Evolutionary conservation across 2,888 invertebrate species (phyloP).

Genomic region (Drosophila eohydei): DNA sequence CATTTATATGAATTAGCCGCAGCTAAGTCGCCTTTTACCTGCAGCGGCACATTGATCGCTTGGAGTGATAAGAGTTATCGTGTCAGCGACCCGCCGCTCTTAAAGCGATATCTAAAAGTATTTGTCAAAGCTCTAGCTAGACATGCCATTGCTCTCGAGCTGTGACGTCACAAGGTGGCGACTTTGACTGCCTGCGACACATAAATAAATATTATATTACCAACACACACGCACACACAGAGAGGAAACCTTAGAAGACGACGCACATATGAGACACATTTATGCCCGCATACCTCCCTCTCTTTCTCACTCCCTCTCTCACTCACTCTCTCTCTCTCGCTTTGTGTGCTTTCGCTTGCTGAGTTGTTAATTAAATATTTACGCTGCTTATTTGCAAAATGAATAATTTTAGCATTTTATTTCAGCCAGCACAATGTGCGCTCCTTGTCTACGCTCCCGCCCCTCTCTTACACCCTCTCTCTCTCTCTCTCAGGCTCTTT

Average conservation of each 20-base stretch:
- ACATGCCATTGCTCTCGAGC: constrained; percentile 33
- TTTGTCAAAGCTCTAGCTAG: background rate
- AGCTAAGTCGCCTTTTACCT: background rate
- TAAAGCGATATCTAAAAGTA: constrained; percentile 11
- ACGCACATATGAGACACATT: constrained; percentile 13
- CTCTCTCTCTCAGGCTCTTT: background rate
- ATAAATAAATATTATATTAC: constrained; percentile 78
- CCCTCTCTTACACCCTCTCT: background rate
- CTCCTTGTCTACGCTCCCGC: constrained; percentile 35
- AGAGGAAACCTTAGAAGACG: constrained; percentile 68
- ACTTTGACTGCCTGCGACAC: constrained; percentile 40
- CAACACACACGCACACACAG: constrained; percentile 27
- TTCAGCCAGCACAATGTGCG: constrained; percentile 54
- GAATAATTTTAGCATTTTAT: constrained; percentile 81
- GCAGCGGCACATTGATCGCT: background rate
- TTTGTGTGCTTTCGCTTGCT: constrained; percentile 30
- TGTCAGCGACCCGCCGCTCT: constrained; percentile 37
- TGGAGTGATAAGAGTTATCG: constrained; percentile 33
- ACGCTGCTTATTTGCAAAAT: constrained; percentile 81
- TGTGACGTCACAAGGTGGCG: constrained; percentile 25
- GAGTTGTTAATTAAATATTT: constrained; percentile 82
- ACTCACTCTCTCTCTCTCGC: background rate
- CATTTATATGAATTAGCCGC: background rate
- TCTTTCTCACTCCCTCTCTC: background rate
- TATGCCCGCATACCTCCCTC: background rate